Conservation (phyloP, 64 coral and sea anemone species). For the Astreopora myriophthalma region DNA sequence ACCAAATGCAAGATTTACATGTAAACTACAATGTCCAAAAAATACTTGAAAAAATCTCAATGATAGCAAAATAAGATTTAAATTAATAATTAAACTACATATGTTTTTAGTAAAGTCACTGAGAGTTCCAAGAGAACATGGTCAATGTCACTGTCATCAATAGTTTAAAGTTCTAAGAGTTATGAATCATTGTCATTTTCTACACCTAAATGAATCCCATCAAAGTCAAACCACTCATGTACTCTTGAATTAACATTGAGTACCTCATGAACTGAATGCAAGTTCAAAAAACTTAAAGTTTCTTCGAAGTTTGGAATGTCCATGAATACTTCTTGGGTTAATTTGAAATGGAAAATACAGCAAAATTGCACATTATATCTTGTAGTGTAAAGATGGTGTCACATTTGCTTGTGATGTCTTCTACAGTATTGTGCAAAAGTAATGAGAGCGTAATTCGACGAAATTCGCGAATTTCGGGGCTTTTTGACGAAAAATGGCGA, state of each 20-base stretch:
- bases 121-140: neutral
- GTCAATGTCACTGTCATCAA: neutral
- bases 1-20: no score
- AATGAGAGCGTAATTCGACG: no score
- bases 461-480: no score
- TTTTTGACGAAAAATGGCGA: no score
- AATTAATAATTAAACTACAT: neutral
- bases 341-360: slow-evolving; percentile 41
- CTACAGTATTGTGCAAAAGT: no score
- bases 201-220: no score
- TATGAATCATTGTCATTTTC: slow-evolving; percentile 22
- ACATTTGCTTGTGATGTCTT: slow-evolving; percentile 13
- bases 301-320: slow-evolving; percentile 24
- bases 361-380: neutral
- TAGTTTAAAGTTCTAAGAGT: neutral
- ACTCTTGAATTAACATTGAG: no score
- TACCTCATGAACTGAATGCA: no score
- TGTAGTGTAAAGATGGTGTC: slow-evolving; percentile 35
- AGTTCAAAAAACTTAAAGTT: no score
- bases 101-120: neutral
- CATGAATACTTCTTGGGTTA: slow-evolving; percentile 60
- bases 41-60: no score
- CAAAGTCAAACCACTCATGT: no score
- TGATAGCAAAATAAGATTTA: neutral
- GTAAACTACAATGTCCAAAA: no score